Percentiles rank a stretch among this genome's conserved stretches.
phyloP scores from a whole-genome alignment of 2,113 vertebrate genomes.

The Choloepus hoffmanni region DNA sequence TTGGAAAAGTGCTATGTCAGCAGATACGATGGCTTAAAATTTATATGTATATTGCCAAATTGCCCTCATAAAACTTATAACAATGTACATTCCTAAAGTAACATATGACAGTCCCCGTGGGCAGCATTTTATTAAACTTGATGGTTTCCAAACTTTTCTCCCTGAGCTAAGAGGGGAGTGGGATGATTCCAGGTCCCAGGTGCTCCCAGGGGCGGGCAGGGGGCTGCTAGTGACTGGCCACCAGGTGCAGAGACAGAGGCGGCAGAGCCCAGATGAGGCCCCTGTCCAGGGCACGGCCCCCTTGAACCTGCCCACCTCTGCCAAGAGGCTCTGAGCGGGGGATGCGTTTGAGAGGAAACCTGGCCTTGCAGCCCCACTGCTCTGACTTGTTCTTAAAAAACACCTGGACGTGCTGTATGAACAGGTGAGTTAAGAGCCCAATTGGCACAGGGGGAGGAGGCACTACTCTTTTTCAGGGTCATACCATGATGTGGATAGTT shows the following conservation, averaged over 20 bases:
- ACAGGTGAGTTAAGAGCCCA: conserved; percentile 26
- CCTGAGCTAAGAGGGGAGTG: not conserved
- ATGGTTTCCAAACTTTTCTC: not conserved
- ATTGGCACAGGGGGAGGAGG: conserved; percentile 71
- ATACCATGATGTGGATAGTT: not conserved
- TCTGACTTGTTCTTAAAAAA: conserved; percentile 79
- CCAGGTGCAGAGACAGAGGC: not conserved
- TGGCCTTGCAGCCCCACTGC: conserved; percentile 81
- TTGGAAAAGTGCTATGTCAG: not conserved
- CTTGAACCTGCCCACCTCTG: not conserved
- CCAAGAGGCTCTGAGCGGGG: conserved; percentile 79
- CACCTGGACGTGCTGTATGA: not conserved
- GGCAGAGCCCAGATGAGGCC: not conserved
- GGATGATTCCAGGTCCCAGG: not conserved
- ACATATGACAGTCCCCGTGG: fast-evolving
- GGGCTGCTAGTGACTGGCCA: too few species aligned
- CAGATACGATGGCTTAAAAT: not conserved
- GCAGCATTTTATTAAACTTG: not conserved
- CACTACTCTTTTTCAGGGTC: not conserved
- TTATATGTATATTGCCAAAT: not conserved
- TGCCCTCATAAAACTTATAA: not conserved
- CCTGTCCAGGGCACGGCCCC: fast-evolving
- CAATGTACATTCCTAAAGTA: fast-evolving
- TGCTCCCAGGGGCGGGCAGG: not conserved
- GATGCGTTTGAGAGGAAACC: conserved; percentile 83